phyloP scores from a whole-genome alignment of 2,888 invertebrate genomes.

The Metallyticus violacea region DNA sequence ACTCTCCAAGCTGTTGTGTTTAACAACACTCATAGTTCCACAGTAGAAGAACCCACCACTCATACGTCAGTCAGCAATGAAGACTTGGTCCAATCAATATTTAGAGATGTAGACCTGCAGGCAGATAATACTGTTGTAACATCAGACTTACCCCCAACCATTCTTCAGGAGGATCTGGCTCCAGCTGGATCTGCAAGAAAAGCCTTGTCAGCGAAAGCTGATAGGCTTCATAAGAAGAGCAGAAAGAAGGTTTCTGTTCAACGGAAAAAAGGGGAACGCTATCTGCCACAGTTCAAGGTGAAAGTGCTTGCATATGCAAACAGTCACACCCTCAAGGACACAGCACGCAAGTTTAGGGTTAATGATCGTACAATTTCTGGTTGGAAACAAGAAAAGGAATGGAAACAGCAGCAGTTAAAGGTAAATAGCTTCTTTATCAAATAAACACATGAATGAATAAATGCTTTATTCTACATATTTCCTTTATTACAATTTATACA shows the following conservation, averaged over 20 bases:
- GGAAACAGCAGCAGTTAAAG: background rate
- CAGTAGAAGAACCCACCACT: background rate
- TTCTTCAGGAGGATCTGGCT: background rate
- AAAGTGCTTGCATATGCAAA: conserved; percentile 28
- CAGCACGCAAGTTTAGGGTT: conserved; percentile 28
- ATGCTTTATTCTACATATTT: too few species aligned
- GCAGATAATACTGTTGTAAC: background rate
- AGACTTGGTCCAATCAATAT: background rate
- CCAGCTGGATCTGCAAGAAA: background rate
- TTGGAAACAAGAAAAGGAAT: conserved; percentile 25
- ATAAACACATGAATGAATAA: too few species aligned
- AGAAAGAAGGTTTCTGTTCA: background rate
- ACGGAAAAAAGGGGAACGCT: conserved; percentile 26
- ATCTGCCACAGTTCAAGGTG: conserved; percentile 29
- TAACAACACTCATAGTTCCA: too few species aligned
- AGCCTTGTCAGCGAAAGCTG: background rate
- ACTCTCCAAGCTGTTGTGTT: background rate
- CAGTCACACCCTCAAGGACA: conserved; percentile 20
- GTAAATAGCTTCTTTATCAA: too few species aligned
- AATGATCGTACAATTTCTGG: conserved; percentile 20
- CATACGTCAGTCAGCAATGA: background rate
- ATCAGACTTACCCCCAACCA: background rate
- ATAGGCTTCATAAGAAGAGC: background rate
- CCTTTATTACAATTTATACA: too few species aligned
- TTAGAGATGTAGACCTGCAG: background rate